phyloP scores from a whole-genome alignment of 2,113 vertebrate genomes.

The Pipa parva region DNA sequence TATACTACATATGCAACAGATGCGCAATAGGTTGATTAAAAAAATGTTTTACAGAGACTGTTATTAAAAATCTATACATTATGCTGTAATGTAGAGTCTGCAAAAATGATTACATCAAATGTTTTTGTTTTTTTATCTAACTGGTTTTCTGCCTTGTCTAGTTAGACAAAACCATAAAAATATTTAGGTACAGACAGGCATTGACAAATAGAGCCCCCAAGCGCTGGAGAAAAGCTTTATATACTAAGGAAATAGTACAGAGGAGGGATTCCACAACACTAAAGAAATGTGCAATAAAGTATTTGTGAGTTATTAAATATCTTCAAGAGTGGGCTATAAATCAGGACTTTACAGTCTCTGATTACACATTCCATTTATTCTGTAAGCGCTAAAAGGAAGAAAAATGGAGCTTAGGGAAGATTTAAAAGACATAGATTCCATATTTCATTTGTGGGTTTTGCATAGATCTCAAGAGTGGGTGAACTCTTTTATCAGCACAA shows the following conservation, averaged over 20 bases:
- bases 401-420: conserved; percentile 30
- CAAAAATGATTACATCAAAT: no score
- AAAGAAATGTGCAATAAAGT: conserved; percentile 31
- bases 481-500: neutral
- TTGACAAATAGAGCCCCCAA: neutral
- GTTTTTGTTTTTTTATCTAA: no score
- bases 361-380: conserved; percentile 41
- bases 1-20: no score
- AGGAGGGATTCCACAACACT: conserved; percentile 8
- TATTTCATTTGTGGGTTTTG: conserved; percentile 18
- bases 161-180: no score
- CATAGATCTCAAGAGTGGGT: neutral
- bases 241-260: neutral
- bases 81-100: no score
- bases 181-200: neutral
- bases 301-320: conserved; percentile 39
- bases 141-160: neutral
- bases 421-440: conserved; percentile 16
- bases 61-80: no score
- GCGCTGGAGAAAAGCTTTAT: neutral
- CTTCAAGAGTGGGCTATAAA: conserved; percentile 29
- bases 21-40: no score
- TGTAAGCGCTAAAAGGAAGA: conserved; percentile 29
- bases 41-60: no score
- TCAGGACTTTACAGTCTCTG: conserved; percentile 38